Base-by-base conservation (phyloP, 1,140 invertebrate species). In the Vanessa tameamea region DNA sequence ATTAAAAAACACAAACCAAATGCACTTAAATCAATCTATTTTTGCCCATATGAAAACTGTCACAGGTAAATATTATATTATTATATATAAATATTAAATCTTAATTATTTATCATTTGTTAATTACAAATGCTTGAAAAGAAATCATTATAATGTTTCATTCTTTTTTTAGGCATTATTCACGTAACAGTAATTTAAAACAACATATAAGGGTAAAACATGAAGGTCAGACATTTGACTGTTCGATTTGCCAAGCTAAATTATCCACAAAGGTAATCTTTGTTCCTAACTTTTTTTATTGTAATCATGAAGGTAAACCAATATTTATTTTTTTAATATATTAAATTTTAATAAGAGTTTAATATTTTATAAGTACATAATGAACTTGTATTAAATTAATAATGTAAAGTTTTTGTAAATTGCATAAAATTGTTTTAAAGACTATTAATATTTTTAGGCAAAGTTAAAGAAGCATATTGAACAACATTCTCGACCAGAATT, bases 31-130 rank as follows among this genome's bases (percentile, higher is more conserved):
- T 61, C 79, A 69, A 82, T 80, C 57, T 93, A 89, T 77, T 57
- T 75, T 8, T 94, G 93, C 79, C 87, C 89, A 13, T 90, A 90
- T 78, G 81, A 88, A 67, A 82, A 89, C 72, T 94, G 93, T 85
- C 66, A 82, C 51, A 91, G 91, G 92, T 92, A 31, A 31, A 31
- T 31, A 31, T 31, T 31, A 31, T 31, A 6, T 31, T 86, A 80
- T 64, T 51, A 13, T 23, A 47, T n/a, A 57, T n/a, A 55, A 47
- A 20, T 20, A 20, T 0, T 20, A 37, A 37, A 37, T 37, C 31
- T 37, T 1, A 37, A 43, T 9, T 43, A 43, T 9, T 8, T 43
- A 43, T 31, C 26, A 31, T 31, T 31, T 5, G 37, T 43, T 43
- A 43, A 0, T 1, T 43, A 37, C 31, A 5, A 37, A 37, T 37